These are phyloP conservation scores for Temnothorax nylanderi DNA, from an alignment of 1,140 invertebrate genomes.

Conservation along the genomic window DNA sequence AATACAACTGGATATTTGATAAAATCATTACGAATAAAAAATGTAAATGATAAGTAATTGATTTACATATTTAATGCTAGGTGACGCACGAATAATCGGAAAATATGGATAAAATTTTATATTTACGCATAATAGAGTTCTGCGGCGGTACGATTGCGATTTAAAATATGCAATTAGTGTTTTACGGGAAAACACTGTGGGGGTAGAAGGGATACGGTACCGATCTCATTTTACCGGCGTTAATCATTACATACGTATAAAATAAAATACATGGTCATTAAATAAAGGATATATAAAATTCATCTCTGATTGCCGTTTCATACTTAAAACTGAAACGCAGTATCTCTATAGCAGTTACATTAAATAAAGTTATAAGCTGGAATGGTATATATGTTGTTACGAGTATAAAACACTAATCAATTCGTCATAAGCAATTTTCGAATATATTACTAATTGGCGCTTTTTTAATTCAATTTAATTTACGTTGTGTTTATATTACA, in stretches of 20 bases:
- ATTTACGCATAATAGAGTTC: constrained; percentile 62
- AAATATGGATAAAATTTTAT: constrained; percentile 63
- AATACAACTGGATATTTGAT: constrained; percentile 63
- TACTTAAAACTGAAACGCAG: constrained; percentile 42
- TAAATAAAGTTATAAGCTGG: constrained; percentile 57
- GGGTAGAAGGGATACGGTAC: constrained; percentile 35
- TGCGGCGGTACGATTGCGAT: constrained; percentile 60
- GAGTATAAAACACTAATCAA: constrained; percentile 47
- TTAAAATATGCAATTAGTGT: constrained; percentile 63
- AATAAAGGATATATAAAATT: constrained; percentile 60
- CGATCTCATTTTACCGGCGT: constrained; percentile 59
- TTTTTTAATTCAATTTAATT: constrained; percentile 49
- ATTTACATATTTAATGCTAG: constrained; percentile 62
- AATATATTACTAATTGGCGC: constrained; percentile 38
- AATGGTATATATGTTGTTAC: constrained; percentile 14
- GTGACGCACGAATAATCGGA: constrained; percentile 61
- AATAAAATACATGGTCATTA: constrained; percentile 60
- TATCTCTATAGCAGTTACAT: constrained; percentile 42
- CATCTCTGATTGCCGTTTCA: constrained; percentile 57
- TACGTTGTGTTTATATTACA: constrained; percentile 22
- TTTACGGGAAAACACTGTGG: constrained; percentile 56
- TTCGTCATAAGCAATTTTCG: constrained; percentile 51
- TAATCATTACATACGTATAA: constrained; percentile 58
- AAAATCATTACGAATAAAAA: constrained; percentile 62
- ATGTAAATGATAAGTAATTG: constrained; percentile 63